These are phyloP conservation scores for Teleopsis dalmanni DNA, from an alignment of 1,140 invertebrate genomes.

Conservation along the genomic window DNA sequence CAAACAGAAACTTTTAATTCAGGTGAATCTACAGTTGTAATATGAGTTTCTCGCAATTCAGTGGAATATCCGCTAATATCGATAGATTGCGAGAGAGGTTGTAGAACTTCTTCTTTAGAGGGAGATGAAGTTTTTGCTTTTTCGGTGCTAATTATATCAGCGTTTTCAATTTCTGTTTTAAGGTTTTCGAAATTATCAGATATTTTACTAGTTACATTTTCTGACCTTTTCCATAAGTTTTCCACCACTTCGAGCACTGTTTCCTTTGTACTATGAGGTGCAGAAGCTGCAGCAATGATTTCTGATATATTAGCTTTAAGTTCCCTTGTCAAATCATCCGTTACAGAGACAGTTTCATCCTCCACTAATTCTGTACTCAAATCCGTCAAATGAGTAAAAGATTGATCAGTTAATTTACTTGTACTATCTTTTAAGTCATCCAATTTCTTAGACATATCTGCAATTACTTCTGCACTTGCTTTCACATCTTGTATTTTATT, in stretches of 20 bases:
- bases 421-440: not conserved
- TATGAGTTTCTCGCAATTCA: conserved; percentile 60
- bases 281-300: not conserved
- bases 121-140: not conserved
- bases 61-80: conserved; percentile 45
- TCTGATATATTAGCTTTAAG: not conserved
- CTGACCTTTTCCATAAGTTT: not conserved
- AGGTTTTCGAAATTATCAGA: not conserved
- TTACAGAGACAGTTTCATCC: not conserved
- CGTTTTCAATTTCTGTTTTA: not conserved
- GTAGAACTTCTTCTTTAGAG: conserved; percentile 11
- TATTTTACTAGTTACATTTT: no score
- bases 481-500: conserved; percentile 1
- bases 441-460: conserved; percentile 1
- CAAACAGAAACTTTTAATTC: conserved; percentile 35
- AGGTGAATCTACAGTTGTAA: conserved; percentile 59
- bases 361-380: no score
- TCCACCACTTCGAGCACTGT: not conserved
- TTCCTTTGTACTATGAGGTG: not conserved
- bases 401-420: not conserved
- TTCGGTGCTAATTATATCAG: not conserved
- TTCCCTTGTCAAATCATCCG: not conserved
- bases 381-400: no score
- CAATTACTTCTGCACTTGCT: not conserved
- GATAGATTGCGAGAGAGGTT: conserved; percentile 2